phyloP scores from a whole-genome alignment of 2,113 vertebrate species.

The Pedetes capensis region DNA sequence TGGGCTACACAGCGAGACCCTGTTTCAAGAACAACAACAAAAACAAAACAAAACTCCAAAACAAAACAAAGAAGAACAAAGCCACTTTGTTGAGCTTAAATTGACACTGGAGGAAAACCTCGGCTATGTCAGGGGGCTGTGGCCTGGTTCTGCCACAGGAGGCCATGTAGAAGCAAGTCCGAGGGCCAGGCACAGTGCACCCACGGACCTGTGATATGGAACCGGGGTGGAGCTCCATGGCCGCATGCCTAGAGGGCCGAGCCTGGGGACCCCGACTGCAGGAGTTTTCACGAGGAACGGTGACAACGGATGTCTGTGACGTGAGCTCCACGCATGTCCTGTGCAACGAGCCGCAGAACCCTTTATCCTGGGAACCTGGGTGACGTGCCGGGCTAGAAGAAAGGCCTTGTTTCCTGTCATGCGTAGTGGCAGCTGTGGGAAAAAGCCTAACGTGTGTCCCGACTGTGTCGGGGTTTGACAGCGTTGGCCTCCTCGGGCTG shows the following conservation, averaged over 20 bases:
- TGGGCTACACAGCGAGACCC: no score
- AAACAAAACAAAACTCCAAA: no score
- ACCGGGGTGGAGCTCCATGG: rapidly evolving
- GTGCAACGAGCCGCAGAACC: not conserved
- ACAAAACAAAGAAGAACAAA: no score
- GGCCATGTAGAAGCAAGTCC: not conserved
- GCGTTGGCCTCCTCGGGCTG: not conserved
- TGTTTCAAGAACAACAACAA: no score
- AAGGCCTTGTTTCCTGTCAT: not conserved
- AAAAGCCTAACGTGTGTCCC: not conserved
- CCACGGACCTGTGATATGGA: rapidly evolving
- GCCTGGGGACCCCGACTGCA: not conserved
- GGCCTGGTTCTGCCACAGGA: rapidly evolving
- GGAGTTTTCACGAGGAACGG: no score
- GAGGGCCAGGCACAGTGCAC: rapidly evolving
- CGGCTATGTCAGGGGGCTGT: rapidly evolving
- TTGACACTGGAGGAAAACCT: not conserved
- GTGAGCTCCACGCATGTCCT: rapidly evolving
- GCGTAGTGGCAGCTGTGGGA: not conserved
- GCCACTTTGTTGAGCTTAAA: not conserved
- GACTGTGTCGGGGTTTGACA: no score
- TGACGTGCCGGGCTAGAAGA: not conserved
- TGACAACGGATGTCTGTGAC: no score
- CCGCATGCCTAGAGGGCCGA: rapidly evolving
- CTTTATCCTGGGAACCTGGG: not conserved